Evolutionary conservation across 2,888 invertebrate species (phyloP).

Genomic region (Heliconius sara): DNA sequence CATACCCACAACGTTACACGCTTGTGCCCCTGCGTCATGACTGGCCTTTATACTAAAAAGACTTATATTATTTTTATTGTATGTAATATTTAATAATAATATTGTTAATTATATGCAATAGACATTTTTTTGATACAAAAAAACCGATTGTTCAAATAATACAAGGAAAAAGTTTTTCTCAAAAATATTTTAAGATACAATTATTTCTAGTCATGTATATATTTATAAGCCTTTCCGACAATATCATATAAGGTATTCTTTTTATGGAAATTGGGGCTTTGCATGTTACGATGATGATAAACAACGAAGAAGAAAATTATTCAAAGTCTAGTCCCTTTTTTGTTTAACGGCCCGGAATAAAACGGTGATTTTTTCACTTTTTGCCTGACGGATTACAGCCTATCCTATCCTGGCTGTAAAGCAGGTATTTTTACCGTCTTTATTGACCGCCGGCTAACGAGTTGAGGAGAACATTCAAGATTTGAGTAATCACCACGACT

Average conservation of each 20-base stretch:
- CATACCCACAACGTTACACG: too few relatives aligned
- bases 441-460: constrained; percentile 5
- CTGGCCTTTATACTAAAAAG: too few relatives aligned
- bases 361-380: constrained; percentile 32
- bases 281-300: constrained; percentile 32
- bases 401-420: constrained; percentile 14
- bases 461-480: neutral
- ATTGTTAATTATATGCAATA: too few relatives aligned
- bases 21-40: too few relatives aligned
- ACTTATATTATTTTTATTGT: too few relatives aligned
- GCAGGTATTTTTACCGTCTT: constrained; percentile 13
- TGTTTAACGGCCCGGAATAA: constrained; percentile 26
- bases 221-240: neutral
- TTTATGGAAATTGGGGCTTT: constrained; percentile 37
- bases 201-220: neutral
- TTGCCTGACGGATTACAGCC: constrained; percentile 29
- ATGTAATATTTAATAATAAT: too few relatives aligned
- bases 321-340: constrained; percentile 30
- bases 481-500: constrained; percentile 4
- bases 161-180: neutral
- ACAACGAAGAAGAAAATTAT: constrained; percentile 36
- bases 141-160: neutral
- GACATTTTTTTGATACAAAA: neutral
- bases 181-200: neutral
- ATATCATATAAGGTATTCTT: constrained; percentile 27